A percentile compares a stretch with the other conserved stretches of the same genome.
Evolutionary conservation across 2,888 invertebrate species (phyloP).

Genomic region (Pinctada fucata): DNA sequence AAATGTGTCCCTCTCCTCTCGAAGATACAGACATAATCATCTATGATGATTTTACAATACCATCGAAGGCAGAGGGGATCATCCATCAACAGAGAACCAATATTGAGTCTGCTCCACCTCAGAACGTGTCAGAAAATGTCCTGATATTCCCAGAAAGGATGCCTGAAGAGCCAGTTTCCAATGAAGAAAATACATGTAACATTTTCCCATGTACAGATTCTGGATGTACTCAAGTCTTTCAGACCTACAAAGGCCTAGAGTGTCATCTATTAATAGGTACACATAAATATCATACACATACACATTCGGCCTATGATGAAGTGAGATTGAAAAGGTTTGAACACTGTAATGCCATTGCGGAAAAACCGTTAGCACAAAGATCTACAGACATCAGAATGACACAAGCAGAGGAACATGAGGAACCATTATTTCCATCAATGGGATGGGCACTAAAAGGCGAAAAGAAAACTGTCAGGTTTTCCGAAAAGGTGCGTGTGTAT

Average conservation of each 20-base stretch:
- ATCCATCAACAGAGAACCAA: background rate
- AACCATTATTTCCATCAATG: background rate
- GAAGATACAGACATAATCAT: background rate
- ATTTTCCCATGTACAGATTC: background rate
- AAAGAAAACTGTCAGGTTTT: background rate
- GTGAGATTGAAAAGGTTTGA: background rate
- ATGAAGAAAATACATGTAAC: background rate
- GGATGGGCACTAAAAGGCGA: constrained; percentile 1
- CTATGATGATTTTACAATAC: background rate
- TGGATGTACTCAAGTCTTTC: background rate
- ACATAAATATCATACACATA: background rate
- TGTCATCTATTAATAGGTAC: background rate
- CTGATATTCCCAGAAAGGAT: background rate
- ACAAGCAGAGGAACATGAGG: background rate
- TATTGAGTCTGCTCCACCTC: background rate
- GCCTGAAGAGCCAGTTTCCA: too few relatives aligned
- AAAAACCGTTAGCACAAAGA: background rate
- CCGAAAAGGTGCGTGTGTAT: background rate
- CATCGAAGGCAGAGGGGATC: too few relatives aligned
- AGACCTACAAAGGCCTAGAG: background rate
- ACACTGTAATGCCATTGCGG: background rate
- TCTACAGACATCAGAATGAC: background rate
- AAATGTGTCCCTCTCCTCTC: background rate
- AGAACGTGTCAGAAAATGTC: background rate
- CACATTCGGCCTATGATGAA: background rate